phyloP scores from a whole-genome alignment of 2,888 invertebrate species.

The Stramonita haemastoma region DNA sequence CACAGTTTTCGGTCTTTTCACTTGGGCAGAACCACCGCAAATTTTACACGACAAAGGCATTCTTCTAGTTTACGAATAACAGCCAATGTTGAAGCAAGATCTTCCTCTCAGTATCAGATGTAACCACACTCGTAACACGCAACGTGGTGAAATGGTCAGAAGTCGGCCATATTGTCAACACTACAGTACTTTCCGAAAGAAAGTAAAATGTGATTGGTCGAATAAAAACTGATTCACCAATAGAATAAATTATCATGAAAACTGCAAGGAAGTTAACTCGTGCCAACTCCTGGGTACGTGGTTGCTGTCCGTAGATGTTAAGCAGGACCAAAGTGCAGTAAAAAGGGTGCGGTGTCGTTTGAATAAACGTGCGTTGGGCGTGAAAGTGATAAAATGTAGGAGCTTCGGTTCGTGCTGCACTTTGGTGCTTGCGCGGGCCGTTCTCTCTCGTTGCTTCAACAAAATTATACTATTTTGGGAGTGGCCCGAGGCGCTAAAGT shows the following conservation, averaged over 20 bases:
- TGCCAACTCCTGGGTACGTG: not conserved
- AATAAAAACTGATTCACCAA: not conserved
- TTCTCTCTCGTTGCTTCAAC: no score
- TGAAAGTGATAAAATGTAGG: no score
- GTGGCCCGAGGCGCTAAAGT: no score
- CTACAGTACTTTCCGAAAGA: not conserved
- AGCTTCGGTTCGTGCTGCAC: no score
- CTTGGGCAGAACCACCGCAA: not conserved
- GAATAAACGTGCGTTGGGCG: no score
- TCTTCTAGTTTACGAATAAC: not conserved
- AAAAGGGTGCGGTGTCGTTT: no score
- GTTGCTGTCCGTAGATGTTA: not conserved
- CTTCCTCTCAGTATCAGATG: no score
- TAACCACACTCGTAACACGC: not conserved
- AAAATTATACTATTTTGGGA: no score
- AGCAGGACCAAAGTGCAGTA: no score
- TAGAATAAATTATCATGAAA: not conserved
- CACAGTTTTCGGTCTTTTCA: constrained; percentile 27
- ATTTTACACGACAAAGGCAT: constrained; percentile 22
- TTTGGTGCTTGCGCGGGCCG: no score
- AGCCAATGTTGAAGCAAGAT: not conserved
- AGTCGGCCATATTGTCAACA: constrained; percentile 26
- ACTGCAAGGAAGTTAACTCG: constrained; percentile 9
- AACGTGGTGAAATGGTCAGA: constrained; percentile 9
- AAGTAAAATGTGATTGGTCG: constrained; percentile 1